Evolutionary conservation across 2,797 vertebrate genomes (phyloP), one percentile per base, ranked within the genome.

Genomic region (Lacerta viridis): DNA sequence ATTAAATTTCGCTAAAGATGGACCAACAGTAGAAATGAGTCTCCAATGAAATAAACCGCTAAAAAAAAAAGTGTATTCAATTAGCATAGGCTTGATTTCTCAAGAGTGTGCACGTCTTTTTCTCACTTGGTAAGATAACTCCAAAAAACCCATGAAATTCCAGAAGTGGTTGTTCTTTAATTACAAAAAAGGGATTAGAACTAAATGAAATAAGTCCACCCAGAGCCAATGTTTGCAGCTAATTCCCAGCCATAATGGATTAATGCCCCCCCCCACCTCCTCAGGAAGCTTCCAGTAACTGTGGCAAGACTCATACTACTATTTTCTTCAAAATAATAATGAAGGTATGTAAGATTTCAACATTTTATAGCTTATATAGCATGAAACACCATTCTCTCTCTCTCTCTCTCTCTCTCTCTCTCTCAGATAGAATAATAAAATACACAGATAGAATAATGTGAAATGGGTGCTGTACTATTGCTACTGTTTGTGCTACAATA

Each of bases 81-180:
- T 88, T 91, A 71, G 2, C 84, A 7, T 2, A 90, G 80, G 41
- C 90, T 87, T 81, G 81, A 50, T 13, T 92, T 87, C 33, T 84
- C 15, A 59, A 4, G 3, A 83, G 1, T 39, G 0, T 18, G 4
- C 46, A 80, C 83, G 4, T 43, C 83, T 90, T 80, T 13, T 17
- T 80, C 13, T 85, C 82, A 91, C 68, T 69, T 5, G 85, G 11
- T 50, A 72, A 82, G 6, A 74, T 81, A 88, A 86, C 84, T 43
- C 13, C 39, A 89, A 84, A 92, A 90, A 75, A 3, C 6, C 6
- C 72, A 2, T 3, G 84, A 7, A 5, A 77, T 5, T 83, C 2
- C 20, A 59, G 0, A 36, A 69, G 13, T 69, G 2, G 2, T 89
- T 89, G 1, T 33, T 86, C 17, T 87, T 86, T 36, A 25, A 5